A percentile compares a stretch with the other conserved stretches of the same genome.
These are phyloP conservation scores for Oenanthe melanoleuca DNA, from an alignment of 2,113 vertebrate genomes.

Conservation along the genomic window DNA sequence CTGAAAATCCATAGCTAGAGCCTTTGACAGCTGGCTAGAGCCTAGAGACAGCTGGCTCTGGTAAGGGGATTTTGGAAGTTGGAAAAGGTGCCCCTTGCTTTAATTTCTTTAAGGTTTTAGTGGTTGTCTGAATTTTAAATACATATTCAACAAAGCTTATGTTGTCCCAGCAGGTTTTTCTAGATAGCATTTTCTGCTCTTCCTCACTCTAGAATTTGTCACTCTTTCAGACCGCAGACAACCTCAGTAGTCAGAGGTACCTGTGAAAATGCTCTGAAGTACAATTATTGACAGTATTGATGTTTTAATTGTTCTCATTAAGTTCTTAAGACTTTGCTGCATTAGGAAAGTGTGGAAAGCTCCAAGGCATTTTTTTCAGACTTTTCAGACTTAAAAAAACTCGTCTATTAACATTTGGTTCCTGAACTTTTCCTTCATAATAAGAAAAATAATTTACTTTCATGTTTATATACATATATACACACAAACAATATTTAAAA, in stretches of 20 bases:
- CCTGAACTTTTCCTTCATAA: background rate
- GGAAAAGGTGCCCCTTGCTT: background rate
- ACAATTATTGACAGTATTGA: conserved; percentile 16
- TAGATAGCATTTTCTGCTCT: background rate
- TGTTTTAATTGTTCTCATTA: conserved; percentile 51
- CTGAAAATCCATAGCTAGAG: background rate
- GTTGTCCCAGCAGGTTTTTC: background rate
- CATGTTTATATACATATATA: background rate
- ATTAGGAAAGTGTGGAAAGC: background rate
- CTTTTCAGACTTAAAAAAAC: background rate
- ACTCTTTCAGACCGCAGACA: background rate
- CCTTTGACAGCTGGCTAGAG: conserved; percentile 26
- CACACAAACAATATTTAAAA: background rate
- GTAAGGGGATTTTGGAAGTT: background rate
- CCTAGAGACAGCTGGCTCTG: background rate
- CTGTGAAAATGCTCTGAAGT: conserved; percentile 7
- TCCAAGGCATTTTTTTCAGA: background rate
- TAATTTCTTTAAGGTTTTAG: background rate
- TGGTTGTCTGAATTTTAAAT: background rate
- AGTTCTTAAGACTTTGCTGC: conserved; percentile 3
- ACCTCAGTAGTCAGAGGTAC: background rate
- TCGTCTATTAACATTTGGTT: background rate
- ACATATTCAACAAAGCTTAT: background rate
- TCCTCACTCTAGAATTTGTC: background rate
- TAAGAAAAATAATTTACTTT: background rate